These are phyloP conservation scores for Micromesistius poutassou DNA, from an alignment of 2,797 vertebrate genomes.

Conservation along the genomic window DNA sequence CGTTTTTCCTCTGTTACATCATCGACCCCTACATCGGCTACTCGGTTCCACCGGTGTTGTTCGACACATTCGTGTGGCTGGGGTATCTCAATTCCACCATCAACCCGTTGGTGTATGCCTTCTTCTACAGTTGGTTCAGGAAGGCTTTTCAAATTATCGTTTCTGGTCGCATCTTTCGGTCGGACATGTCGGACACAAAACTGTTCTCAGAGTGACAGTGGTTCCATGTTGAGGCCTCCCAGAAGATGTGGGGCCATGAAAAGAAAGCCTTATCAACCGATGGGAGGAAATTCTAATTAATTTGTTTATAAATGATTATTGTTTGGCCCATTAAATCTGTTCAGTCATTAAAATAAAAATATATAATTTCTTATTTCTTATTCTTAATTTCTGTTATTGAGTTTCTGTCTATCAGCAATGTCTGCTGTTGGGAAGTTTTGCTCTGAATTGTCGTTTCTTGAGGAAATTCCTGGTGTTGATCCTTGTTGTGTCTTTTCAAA, in stretches of 20 bases:
- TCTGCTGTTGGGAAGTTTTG: background rate
- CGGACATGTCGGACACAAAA: conserved; percentile 15
- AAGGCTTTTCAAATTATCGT: conserved; percentile 50
- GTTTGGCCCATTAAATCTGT: background rate
- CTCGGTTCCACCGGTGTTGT: conserved; percentile 33
- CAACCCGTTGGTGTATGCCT: conserved; percentile 59
- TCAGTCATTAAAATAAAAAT: background rate
- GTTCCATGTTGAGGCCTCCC: background rate
- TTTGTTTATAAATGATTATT: too few relatives aligned
- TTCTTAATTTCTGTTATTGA: conserved; percentile 8
- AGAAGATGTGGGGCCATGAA: background rate
- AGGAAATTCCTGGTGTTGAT: background rate
- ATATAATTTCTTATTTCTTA: too few relatives aligned
- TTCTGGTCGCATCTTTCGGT: conserved; percentile 18
- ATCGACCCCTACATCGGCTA: conserved; percentile 47
- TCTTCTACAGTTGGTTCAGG: conserved; percentile 62
- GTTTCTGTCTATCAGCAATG: conserved; percentile 8
- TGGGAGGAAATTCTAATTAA: too few relatives aligned
- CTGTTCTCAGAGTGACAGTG: conserved; percentile 27
- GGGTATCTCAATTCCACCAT: conserved; percentile 58
- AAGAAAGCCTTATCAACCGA: background rate
- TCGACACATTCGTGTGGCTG: conserved; percentile 47
- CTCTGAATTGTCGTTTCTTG: background rate
- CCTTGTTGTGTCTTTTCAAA: conserved; percentile 1
- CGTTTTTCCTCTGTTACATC: conserved; percentile 54